These are phyloP conservation scores for Pseudomugil gertrudae DNA, from an alignment of 2,797 vertebrate genomes.

Conservation along the genomic window DNA sequence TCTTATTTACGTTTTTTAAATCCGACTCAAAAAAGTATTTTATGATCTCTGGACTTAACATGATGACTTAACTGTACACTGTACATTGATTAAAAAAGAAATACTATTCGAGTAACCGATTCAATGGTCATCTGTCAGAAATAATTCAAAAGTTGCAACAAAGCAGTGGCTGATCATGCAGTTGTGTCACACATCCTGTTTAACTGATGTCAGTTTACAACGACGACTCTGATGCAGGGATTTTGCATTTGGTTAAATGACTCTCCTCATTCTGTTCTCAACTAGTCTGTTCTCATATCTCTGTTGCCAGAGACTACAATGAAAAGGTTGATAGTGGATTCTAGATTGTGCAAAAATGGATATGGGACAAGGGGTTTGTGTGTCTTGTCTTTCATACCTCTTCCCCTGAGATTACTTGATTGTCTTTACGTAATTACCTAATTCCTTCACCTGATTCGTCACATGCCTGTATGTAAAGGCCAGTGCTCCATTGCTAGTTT, in stretches of 20 bases:
- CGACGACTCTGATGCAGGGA: neutral
- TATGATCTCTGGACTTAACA: neutral
- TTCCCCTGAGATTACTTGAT: neutral
- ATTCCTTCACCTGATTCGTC: neutral
- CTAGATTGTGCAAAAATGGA: neutral
- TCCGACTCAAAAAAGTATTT: neutral
- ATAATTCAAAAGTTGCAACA: no score
- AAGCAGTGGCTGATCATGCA: no score
- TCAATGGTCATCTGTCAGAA: no score
- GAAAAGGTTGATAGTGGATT: neutral
- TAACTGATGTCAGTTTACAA: no score
- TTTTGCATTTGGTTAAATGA: neutral
- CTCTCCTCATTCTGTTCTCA: neutral
- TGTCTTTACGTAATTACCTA: neutral
- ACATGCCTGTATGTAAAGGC: neutral
- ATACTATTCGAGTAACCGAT: no score
- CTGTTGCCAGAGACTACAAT: neutral
- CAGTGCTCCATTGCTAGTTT: neutral
- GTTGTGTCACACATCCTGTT: no score
- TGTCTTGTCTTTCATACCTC: neutral
- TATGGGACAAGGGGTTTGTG: no score
- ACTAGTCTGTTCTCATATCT: neutral
- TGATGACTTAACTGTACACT: no score
- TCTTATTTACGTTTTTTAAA: neutral
- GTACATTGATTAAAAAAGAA: no score